A percentile compares a stretch with the other conserved stretches of the same genome.
Evolutionary conservation across 2,113 vertebrate species (phyloP).

Genomic region (Vicugna pacos): DNA sequence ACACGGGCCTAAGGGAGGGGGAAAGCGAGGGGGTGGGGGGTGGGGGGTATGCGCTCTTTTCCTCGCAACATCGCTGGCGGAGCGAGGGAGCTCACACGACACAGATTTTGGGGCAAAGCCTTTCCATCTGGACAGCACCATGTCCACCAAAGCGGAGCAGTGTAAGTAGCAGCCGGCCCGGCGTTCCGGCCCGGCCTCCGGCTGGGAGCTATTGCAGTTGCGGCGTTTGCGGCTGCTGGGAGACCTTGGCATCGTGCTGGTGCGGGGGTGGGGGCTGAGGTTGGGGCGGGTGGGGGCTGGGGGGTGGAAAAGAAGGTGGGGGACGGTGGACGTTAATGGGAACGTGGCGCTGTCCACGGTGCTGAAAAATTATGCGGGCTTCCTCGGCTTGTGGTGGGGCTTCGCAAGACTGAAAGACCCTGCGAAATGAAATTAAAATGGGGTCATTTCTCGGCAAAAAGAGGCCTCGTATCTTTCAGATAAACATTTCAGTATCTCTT

Average conservation of each 20-base stretch:
- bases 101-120: slow-evolving; percentile 81
- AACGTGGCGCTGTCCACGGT: slow-evolving; percentile 89
- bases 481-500: slow-evolving; percentile 81
- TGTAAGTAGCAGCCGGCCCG: slow-evolving; percentile 91
- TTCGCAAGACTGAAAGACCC: slow-evolving; percentile 64
- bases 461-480: slow-evolving; percentile 78
- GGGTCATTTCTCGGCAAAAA: slow-evolving; percentile 88
- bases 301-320: slow-evolving; percentile 35
- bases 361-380: slow-evolving; percentile 88
- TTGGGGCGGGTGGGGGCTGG: slow-evolving; percentile 14
- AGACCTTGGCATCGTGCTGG: too few relatives aligned
- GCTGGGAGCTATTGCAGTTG: slow-evolving; percentile 65
- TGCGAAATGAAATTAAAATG: slow-evolving; percentile 85
- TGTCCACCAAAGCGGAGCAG: slow-evolving; percentile 99
- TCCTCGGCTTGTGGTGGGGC: slow-evolving; percentile 76
- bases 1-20: slow-evolving; percentile 83
- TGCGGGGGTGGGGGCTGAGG: too few relatives aligned
- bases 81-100: slow-evolving; percentile 77
- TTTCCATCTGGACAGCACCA: slow-evolving; percentile 87
- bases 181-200: slow-evolving; percentile 67
- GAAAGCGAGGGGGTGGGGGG: slow-evolving; percentile 77
- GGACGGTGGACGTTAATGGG: slow-evolving; percentile 26
- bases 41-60: slow-evolving; percentile 73
- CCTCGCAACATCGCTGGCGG: slow-evolving; percentile 82
- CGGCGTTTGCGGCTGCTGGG: slow-evolving; percentile 76